Evolutionary conservation across 2,113 vertebrate genomes (phyloP).

Genomic region (Gavialis gangeticus): DNA sequence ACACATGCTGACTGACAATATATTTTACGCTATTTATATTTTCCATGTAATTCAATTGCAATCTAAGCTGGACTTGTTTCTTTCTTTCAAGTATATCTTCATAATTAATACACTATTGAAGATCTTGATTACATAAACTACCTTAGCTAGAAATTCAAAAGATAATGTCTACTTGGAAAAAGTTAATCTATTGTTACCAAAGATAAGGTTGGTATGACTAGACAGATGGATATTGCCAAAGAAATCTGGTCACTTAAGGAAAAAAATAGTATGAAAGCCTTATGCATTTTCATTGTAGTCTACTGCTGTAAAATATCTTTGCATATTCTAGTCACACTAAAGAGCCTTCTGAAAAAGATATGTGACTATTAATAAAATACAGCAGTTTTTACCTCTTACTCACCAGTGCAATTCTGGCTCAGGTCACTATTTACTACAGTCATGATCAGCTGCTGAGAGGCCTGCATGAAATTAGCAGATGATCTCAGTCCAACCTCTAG

Average conservation of each 20-base stretch:
- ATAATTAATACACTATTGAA: not conserved
- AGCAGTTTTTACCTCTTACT: not conserved
- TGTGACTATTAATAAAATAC: not conserved
- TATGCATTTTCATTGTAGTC: not conserved
- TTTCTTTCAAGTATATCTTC: not conserved
- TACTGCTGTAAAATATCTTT: not conserved
- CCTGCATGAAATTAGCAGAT: not conserved
- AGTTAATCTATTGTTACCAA: not conserved
- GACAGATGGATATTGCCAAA: not conserved
- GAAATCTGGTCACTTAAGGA: not conserved
- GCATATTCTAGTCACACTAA: not conserved
- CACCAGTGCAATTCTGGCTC: not conserved
- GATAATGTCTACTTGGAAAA: not conserved
- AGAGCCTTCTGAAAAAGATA: not conserved
- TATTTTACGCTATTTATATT: not conserved
- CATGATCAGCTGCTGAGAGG: not conserved
- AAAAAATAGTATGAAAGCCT: not conserved
- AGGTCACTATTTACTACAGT: not conserved
- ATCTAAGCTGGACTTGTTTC: not conserved
- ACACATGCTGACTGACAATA: not conserved
- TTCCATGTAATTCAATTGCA: not conserved
- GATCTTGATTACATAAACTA: not conserved
- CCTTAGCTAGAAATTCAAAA: slow-evolving; percentile 2
- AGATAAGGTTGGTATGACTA: not conserved
- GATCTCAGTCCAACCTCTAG: not conserved